These are phyloP conservation scores for Calephelis nemesis DNA, from an alignment of 1,140 invertebrate species.

Conservation along the genomic window DNA sequence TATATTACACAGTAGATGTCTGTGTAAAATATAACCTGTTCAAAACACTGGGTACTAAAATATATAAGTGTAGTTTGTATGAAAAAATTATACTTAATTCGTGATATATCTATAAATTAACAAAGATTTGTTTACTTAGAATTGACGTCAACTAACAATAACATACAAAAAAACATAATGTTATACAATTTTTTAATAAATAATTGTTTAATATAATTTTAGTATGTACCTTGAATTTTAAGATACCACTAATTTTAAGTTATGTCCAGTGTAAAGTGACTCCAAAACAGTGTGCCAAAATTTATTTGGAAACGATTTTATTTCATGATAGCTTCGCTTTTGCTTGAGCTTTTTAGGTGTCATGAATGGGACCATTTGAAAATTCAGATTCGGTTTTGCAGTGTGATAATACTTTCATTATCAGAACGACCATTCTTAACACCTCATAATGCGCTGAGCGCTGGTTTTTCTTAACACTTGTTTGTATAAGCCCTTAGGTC, in stretches of 20 bases:
- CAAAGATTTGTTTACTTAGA: no score
- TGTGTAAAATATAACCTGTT: no score
- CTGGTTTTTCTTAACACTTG: constrained; percentile 76
- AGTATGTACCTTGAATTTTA: no score
- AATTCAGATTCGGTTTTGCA: not conserved
- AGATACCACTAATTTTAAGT: constrained; percentile 6
- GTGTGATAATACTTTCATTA: constrained; percentile 9
- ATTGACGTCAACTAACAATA: no score
- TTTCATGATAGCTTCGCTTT: constrained; percentile 65
- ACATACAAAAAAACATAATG: no score
- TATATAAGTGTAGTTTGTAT: no score
- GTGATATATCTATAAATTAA: no score
- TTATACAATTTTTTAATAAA: no score
- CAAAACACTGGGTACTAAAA: no score
- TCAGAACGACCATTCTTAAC: constrained; percentile 47
- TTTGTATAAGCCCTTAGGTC: constrained; percentile 66
- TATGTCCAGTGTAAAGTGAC: constrained; percentile 24
- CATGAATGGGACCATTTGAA: constrained; percentile 46
- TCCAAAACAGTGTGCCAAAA: constrained; percentile 52
- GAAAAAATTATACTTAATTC: no score
- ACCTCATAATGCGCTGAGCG: constrained; percentile 64
- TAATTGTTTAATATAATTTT: no score
- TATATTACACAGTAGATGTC: constrained; percentile 7
- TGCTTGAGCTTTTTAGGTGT: constrained; percentile 72
- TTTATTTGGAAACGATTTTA: constrained; percentile 34